These are phyloP conservation scores for Busseola fusca DNA, from an alignment of 2,888 invertebrate species.

Conservation along the genomic window DNA sequence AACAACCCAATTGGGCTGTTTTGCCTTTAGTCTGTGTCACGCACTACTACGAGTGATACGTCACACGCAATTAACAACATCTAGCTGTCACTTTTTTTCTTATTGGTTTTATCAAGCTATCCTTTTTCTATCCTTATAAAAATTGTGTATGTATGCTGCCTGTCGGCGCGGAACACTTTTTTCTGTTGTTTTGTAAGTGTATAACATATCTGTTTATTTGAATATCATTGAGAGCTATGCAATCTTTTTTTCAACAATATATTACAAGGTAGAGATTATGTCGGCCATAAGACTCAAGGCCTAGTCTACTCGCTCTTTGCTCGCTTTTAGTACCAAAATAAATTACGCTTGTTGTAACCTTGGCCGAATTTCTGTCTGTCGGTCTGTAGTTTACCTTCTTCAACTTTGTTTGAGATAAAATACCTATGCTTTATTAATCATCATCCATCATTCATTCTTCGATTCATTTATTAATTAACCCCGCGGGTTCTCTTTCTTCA, in stretches of 20 bases:
- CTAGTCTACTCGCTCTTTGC: constrained; percentile 26
- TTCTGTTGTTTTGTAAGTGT: too few species aligned
- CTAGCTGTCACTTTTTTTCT: too few species aligned
- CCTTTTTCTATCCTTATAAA: too few species aligned
- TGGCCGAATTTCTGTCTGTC: constrained; percentile 19
- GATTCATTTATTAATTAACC: neutral
- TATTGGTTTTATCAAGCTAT: too few species aligned
- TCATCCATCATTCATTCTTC: neutral
- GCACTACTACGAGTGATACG: too few species aligned
- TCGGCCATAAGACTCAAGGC: constrained; percentile 49
- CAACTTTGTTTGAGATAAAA: neutral
- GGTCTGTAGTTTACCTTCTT: constrained; percentile 13
- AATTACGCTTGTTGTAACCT: constrained; percentile 18
- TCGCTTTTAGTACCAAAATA: constrained; percentile 39
- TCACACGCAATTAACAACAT: too few species aligned
- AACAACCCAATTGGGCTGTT: too few species aligned
- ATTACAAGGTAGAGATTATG: constrained; percentile 46
- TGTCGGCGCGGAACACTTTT: too few species aligned
- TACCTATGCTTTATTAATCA: neutral
- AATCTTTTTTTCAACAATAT: constrained; percentile 34
- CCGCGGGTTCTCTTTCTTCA: neutral
- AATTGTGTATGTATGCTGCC: too few species aligned
- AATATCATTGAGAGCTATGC: too few species aligned
- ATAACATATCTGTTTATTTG: too few species aligned
- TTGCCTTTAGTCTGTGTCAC: too few species aligned